Conservation (phyloP, 2,797 vertebrate genomes). For the Alca torda region DNA sequence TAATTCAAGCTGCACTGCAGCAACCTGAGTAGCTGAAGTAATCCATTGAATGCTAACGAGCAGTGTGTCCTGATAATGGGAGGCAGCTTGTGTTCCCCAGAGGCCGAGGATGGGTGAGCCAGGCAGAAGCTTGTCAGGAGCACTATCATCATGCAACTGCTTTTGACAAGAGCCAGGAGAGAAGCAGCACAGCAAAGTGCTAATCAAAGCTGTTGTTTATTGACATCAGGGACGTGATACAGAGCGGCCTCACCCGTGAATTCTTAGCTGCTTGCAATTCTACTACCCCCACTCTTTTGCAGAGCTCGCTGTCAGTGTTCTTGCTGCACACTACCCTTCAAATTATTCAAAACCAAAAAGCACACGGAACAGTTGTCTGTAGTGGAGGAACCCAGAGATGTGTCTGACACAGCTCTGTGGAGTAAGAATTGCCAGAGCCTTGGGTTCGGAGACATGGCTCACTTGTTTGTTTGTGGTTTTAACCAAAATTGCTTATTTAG, state of each 20-base stretch:
- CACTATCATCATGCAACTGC: not conserved
- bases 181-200: not conserved
- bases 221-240: not conserved
- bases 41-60: not conserved
- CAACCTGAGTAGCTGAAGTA: not conserved
- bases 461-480: constrained; percentile 32
- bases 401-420: not conserved
- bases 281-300: not conserved
- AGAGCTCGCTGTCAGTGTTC: not conserved
- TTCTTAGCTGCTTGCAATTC: not conserved
- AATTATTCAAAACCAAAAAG: not conserved
- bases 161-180: not conserved
- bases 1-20: not conserved
- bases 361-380: not conserved
- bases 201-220: not conserved
- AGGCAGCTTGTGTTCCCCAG: not conserved
- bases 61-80: not conserved
- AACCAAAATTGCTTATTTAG: constrained; percentile 42
- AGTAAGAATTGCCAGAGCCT: not conserved
- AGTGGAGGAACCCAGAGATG: not conserved
- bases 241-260: not conserved
- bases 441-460: not conserved
- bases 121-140: not conserved
- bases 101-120: not conserved
- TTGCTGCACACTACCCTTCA: not conserved